Evolutionary conservation across 1,140 invertebrate species (phyloP), one percentile per base, ranked within the genome.

Genomic region (Anastrepha obliqua): DNA sequence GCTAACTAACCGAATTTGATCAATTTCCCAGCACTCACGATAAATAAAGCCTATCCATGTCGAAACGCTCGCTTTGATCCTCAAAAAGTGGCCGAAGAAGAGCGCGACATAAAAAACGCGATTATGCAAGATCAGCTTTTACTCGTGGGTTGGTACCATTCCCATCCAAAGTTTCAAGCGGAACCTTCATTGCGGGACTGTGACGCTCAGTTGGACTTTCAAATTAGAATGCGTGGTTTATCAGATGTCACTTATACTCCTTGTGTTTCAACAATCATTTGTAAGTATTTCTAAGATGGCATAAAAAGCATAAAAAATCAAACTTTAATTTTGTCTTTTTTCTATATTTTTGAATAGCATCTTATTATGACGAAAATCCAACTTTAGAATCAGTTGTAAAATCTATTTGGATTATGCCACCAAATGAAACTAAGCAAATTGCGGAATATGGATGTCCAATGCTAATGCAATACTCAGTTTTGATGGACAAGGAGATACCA

Each of bases 71-170:
- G 98, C 74, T 96, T 95, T 88, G 97, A 98, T 91, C 95, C 95
- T 89, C 95, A 96, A 89, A 95, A 96, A 64, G 95, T 96, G 81
- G 95, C 95, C 47, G 94, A 96, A 89, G 96, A 97, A 20, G 97
- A 98, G 92, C 93, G 95, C 17, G 96, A 98, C 94, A 98, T 99
- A 90, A 96, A 96, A 81, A 95, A 96, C 91, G 95, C 95, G 74
- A 97, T 99, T 94, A 96, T 98, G 91, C 96, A 95, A 90, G 95
- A 97, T 88, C 96, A 97, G 87, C 94, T 98, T 47, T 96, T 96
- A 47, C 94, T 99, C 11, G 96, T 99, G 58, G 98, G 98, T 5
- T 99, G 98, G 98, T 99, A 99, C 94, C 98, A 99, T 92, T 98
- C 97, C n/a, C 98, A 99, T 94, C 98, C 98, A 1, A 95, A 96